phyloP scores from a whole-genome alignment of 2,113 vertebrate species.

The Propithecus coquereli region DNA sequence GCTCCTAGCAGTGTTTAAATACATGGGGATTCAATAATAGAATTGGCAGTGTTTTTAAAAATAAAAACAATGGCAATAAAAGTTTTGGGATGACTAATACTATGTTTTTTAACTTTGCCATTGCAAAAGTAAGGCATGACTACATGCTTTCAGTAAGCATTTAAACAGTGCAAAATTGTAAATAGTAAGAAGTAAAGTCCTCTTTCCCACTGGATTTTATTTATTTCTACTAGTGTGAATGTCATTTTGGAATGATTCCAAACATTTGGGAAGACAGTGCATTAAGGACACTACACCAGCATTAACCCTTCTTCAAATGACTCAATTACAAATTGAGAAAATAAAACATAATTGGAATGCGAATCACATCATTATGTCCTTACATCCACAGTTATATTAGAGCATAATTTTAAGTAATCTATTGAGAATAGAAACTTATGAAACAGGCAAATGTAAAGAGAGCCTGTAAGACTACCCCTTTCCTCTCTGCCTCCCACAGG shows the following conservation, averaged over 20 bases:
- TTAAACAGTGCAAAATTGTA: background rate
- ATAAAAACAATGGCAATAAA: background rate
- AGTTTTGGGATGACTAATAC: background rate
- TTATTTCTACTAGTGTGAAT: slow-evolving; percentile 1
- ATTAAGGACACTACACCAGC: background rate
- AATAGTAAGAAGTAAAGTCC: background rate
- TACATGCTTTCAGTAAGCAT: background rate
- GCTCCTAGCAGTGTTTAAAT: background rate
- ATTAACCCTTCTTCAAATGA: background rate
- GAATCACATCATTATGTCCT: background rate
- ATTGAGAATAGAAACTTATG: background rate
- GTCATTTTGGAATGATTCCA: background rate
- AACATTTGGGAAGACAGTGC: background rate
- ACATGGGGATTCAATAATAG: background rate
- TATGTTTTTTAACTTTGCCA: slow-evolving; percentile 1
- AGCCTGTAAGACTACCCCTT: background rate
- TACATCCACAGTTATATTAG: background rate
- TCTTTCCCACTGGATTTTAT: background rate
- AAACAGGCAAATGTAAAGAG: slow-evolving; percentile 1
- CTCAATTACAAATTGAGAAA: slow-evolving; percentile 32
- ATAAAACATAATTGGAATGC: slow-evolving; percentile 8
- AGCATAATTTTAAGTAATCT: slow-evolving; percentile 23
- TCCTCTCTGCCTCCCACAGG: background rate
- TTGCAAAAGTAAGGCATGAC: background rate
- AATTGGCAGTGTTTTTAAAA: background rate